A percentile compares a stretch with the other conserved stretches of the same genome.
Conservation (phyloP, 2,888 invertebrate species). For the Megastigmus dorsalis region DNA sequence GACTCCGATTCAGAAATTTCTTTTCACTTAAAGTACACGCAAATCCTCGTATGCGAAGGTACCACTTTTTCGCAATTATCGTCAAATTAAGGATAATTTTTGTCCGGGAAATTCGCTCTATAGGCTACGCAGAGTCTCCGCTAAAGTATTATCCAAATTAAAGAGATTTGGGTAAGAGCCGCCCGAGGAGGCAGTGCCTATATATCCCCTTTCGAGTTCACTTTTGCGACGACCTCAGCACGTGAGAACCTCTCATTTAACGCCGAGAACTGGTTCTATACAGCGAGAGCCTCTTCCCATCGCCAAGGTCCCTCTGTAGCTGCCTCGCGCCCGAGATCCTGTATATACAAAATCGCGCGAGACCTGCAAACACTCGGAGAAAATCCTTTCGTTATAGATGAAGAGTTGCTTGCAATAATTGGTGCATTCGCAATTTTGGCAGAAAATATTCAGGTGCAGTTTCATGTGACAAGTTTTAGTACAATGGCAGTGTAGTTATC, state of each 20-base stretch:
- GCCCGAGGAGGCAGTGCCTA: background rate
- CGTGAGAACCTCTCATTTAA: constrained; percentile 31
- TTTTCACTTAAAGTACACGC: too few relatives aligned
- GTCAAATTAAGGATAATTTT: background rate
- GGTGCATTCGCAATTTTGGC: too few relatives aligned
- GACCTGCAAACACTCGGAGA: background rate
- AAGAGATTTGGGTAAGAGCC: background rate
- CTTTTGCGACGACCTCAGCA: constrained; percentile 5
- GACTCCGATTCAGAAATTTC: too few relatives aligned
- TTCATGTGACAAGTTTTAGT: too few relatives aligned
- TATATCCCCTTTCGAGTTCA: background rate
- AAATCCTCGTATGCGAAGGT: background rate
- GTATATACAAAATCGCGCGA: background rate
- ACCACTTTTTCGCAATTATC: background rate
- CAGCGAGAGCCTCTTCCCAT: background rate
- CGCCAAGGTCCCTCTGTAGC: background rate
- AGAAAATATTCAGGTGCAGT: too few relatives aligned
- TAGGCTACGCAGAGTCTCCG: background rate
- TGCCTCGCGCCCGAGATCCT: background rate
- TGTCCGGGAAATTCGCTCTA: background rate
- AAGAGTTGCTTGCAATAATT: too few relatives aligned
- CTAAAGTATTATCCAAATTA: constrained; percentile 14
- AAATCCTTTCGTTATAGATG: background rate
- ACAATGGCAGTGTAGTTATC: too few relatives aligned
- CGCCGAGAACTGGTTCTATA: constrained; percentile 44